These are phyloP conservation scores for Telenomus remus DNA, from an alignment of 1,140 invertebrate genomes.

Conservation along the genomic window DNA sequence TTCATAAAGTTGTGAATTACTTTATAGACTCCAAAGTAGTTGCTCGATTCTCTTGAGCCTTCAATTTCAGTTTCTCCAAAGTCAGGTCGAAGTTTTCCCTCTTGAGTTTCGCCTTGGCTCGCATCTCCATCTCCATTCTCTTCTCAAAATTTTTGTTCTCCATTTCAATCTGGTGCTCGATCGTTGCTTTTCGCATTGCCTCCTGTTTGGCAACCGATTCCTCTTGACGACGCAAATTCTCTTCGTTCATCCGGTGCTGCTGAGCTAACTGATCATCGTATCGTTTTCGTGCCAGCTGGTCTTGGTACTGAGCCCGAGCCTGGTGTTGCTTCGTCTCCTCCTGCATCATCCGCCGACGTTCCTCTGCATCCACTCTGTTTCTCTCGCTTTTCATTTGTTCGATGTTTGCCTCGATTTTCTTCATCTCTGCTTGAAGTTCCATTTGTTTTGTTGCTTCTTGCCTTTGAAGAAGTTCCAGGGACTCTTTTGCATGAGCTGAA, in stretches of 20 bases:
- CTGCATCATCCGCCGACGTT: slow-evolving; percentile 91
- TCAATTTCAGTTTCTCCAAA: slow-evolving; percentile 92
- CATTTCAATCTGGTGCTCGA: slow-evolving; percentile 97
- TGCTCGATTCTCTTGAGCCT: slow-evolving; percentile 91
- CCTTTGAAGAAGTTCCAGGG: slow-evolving; percentile 92
- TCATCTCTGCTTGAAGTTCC: slow-evolving; percentile 88
- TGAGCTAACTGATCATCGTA: slow-evolving; percentile 97
- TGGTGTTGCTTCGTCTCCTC: slow-evolving; percentile 98
- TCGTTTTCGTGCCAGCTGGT: slow-evolving; percentile 95
- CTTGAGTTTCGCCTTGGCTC: slow-evolving; percentile 92
- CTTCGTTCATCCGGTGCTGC: slow-evolving; percentile 94
- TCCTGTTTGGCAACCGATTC: slow-evolving; percentile 99
- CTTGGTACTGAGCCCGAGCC: slow-evolving; percentile 96
- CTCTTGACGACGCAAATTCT: slow-evolving; percentile 95
- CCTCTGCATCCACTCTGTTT: slow-evolving; percentile 91
- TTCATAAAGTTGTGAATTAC: too few species aligned
- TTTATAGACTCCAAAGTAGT: slow-evolving; percentile 97
- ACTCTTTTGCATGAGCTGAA: slow-evolving; percentile 92
- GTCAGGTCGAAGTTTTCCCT: slow-evolving; percentile 97
- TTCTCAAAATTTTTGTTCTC: slow-evolving; percentile 95
- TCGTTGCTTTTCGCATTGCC: slow-evolving; percentile 92
- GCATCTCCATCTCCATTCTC: slow-evolving; percentile 92
- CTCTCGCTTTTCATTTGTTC: slow-evolving; percentile 94
- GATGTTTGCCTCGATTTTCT: slow-evolving; percentile 94
- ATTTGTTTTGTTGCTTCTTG: slow-evolving; percentile 93